These are phyloP conservation scores for Chiridota heheva DNA, from an alignment of 35 echinoderm and acorn worm genomes.

Conservation along the genomic window DNA sequence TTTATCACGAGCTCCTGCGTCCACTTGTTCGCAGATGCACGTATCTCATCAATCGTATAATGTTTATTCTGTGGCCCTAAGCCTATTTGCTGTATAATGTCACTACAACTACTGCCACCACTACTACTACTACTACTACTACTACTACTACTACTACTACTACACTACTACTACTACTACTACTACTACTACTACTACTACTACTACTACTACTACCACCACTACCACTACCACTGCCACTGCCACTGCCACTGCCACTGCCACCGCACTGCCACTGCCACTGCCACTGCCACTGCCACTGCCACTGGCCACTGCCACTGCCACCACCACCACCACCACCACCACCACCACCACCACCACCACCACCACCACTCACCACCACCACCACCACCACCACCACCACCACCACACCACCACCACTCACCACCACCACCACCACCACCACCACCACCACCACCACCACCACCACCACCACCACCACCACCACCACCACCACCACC, in stretches of 20 bases:
- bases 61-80: too few relatives aligned
- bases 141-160: constrained; percentile 6
- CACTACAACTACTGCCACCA: constrained; percentile 6
- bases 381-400: too few relatives aligned
- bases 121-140: not conserved
- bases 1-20: too few relatives aligned
- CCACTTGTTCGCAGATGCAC: too few relatives aligned
- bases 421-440: too few relatives aligned
- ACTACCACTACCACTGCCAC: constrained; percentile 13
- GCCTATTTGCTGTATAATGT: not conserved
- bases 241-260: constrained; percentile 7
- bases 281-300: not conserved
- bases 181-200: constrained; percentile 17
- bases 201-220: constrained; percentile 12
- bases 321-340: too few relatives aligned
- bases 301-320: too few relatives aligned
- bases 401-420: too few relatives aligned
- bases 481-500: constrained; percentile 4
- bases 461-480: not conserved
- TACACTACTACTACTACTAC: constrained; percentile 17
- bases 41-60: too few relatives aligned
- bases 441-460: constrained; percentile 4
- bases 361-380: too few relatives aligned
- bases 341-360: constrained; percentile 4
- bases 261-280: not conserved